These are phyloP conservation scores for Maconellicoccus hirsutus DNA, from an alignment of 1,140 invertebrate genomes.

Conservation along the genomic window DNA sequence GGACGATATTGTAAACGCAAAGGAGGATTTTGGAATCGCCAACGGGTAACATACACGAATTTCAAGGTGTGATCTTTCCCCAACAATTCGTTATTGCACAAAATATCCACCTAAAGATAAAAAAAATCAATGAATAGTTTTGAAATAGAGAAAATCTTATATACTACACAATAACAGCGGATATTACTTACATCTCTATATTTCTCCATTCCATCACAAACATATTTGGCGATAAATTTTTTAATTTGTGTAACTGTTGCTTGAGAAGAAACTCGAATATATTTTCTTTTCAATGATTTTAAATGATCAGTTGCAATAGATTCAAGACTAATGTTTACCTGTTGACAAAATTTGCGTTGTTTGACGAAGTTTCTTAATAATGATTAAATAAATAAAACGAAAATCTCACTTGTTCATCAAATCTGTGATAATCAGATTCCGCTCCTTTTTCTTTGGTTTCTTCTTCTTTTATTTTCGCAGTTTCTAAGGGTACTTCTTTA, in stretches of 20 bases:
- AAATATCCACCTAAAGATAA: conserved; percentile 75
- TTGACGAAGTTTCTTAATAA: neutral
- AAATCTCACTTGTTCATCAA: conserved; percentile 75
- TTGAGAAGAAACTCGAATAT: conserved; percentile 87
- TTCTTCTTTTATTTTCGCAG: conserved; percentile 32
- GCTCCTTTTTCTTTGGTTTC: conserved; percentile 57
- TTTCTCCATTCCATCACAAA: conserved; percentile 77
- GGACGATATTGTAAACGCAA: conserved; percentile 71
- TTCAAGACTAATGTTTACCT: conserved; percentile 81
- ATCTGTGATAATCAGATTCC: conserved; percentile 82
- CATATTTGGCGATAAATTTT: conserved; percentile 94
- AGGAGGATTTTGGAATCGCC: conserved; percentile 87
- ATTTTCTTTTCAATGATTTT: conserved; percentile 73
- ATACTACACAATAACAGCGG: too few species aligned
- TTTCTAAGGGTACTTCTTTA: conserved; percentile 64
- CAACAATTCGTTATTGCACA: conserved; percentile 95
- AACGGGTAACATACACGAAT: conserved; percentile 95
- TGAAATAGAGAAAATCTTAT: too few species aligned
- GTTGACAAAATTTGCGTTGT: neutral
- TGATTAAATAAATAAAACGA: neutral
- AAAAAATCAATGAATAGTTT: too few species aligned
- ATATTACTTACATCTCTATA: conserved; percentile 90
- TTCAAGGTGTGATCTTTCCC: conserved; percentile 98
- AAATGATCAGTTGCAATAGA: conserved; percentile 65
- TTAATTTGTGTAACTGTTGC: conserved; percentile 94